These are phyloP conservation scores for Drosophila kambysellisi DNA, from an alignment of 2,888 invertebrate genomes.

Conservation along the genomic window DNA sequence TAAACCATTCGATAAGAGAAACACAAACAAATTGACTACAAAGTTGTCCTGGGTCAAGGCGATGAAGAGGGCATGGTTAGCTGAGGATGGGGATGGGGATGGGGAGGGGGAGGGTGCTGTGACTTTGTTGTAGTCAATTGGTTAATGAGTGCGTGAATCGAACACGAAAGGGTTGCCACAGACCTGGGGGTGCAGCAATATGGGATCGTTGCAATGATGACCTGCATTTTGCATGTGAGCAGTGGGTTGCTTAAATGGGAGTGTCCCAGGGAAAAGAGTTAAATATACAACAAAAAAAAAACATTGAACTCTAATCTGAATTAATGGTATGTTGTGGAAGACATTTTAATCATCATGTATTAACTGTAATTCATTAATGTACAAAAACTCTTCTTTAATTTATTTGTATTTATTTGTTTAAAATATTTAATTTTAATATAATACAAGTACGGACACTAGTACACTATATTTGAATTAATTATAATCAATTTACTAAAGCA, in stretches of 20 bases:
- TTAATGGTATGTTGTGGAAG: not conserved
- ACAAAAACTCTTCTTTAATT: not conserved
- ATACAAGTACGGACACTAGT: not conserved
- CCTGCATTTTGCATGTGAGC: slow-evolving; percentile 70
- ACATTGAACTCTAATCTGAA: not conserved
- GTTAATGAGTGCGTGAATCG: slow-evolving; percentile 59
- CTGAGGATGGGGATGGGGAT: not conserved
- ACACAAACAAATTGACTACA: slow-evolving; percentile 20
- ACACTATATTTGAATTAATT: not conserved
- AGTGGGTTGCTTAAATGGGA: slow-evolving; percentile 20
- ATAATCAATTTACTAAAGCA: not conserved
- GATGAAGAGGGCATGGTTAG: not conserved
- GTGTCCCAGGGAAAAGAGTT: not conserved
- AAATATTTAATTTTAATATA: not conserved
- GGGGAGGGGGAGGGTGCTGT: not conserved
- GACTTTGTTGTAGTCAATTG: slow-evolving; percentile 43
- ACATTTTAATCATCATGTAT: not conserved
- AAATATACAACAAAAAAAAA: too few species aligned
- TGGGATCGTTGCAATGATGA: slow-evolving; percentile 67
- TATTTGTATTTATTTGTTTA: not conserved
- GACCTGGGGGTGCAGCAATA: too few species aligned
- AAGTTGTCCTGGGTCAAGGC: slow-evolving; percentile 29
- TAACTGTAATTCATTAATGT: not conserved
- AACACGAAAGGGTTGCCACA: slow-evolving; percentile 25
- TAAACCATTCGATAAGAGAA: slow-evolving; percentile 20